A percentile compares a stretch with the other conserved stretches of the same genome.
Evolutionary conservation across 2,888 invertebrate genomes (phyloP).

Genomic region (Acleris holmiana): DNA sequence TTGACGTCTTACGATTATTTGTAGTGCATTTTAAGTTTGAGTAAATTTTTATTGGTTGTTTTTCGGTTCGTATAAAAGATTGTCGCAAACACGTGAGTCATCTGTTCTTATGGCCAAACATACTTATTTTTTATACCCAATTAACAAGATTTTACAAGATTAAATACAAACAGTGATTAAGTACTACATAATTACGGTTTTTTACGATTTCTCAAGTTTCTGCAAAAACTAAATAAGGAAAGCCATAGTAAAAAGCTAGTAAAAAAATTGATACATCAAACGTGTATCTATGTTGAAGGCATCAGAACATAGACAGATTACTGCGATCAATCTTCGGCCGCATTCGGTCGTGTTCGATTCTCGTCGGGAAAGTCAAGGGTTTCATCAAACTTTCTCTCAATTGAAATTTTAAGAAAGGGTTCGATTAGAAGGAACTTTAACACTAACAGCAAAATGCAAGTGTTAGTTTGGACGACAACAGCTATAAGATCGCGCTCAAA

Average conservation of each 20-base stretch:
- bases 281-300: conserved; percentile 12
- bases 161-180: no score
- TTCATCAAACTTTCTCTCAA: background rate
- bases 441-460: no score
- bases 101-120: background rate
- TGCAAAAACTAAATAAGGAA: no score
- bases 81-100: conserved; percentile 30
- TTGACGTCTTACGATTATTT: conserved; percentile 45
- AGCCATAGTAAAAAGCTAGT: background rate
- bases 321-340: conserved; percentile 42
- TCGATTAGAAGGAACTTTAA: no score
- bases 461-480: no score
- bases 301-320: conserved; percentile 39
- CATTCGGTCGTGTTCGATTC: conserved; percentile 20
- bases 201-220: no score
- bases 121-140: no score
- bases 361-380: conserved; percentile 37
- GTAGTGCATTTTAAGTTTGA: conserved; percentile 23
- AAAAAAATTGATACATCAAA: background rate
- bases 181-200: no score
- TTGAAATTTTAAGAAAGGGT: no score
- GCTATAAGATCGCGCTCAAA: no score
- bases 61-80: conserved; percentile 37
- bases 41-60: conserved; percentile 31
- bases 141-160: no score